Base-by-base conservation (phyloP, 2,797 vertebrate species). In the Acipenser ruthenus region DNA sequence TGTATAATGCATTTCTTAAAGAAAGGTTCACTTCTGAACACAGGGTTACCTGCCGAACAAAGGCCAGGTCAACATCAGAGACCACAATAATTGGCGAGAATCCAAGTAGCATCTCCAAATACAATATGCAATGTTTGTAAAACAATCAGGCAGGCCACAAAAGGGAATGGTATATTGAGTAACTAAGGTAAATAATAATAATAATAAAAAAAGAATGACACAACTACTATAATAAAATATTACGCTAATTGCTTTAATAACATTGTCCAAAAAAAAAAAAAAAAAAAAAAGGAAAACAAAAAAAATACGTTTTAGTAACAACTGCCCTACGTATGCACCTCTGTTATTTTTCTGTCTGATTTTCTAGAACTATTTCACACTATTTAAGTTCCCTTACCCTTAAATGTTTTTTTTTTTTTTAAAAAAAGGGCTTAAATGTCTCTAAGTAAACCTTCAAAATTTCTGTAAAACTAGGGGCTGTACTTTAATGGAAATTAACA, bases 401-500 rank as follows among this genome's bases (percentile, higher is more conserved):
- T 60, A 23, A 11, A 37, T 6, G 9, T 13, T 58, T 58, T 58
- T 62, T 62, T 62, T 23, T 62, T 62, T 62, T 23, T 5, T 37
- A 0, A 37, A 37, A 37, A 37, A 37, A 8, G 9, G 60, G 60
- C 37, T 62, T 37, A 62, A 62, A 62, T 62, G 47, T 62, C 60
- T 62, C 13, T 62, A 18, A 62, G 13, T 48, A 62, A 48, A 62
- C 60, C 18, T 18, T 62, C 18, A 62, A 18, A 60, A 62, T 62
- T 62, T 62, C 60, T 62, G 11, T 62, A 62, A 62, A 58, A 62
- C 18, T 62, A 15, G 49, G 53, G 53, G 61, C 53, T 64, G 79
- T 74, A 81, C 80, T 84, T 85, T 81, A 82, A 89, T 89, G 80
- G 88, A 90, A 90, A 91, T 91, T 88, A 87, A 86, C 83, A 85